phyloP scores from a whole-genome alignment of 1,140 invertebrate genomes.

The Thaumetopoea pityocampa region DNA sequence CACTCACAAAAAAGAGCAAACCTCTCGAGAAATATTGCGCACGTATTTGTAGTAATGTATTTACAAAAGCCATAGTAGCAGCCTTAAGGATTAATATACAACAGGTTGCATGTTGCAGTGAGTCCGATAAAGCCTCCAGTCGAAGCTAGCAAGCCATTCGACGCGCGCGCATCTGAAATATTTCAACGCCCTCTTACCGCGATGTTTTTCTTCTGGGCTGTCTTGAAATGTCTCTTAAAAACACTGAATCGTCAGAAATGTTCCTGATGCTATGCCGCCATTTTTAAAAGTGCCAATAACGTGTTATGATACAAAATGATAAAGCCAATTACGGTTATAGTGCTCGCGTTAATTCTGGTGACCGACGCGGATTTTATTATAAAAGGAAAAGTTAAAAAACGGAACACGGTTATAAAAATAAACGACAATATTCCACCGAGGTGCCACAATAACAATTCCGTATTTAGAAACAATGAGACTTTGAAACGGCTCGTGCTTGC shows the following conservation, averaged over 20 bases:
- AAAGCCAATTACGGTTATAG: conserved; percentile 19
- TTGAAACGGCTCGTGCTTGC: conserved; percentile 49
- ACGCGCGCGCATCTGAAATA: conserved; percentile 54
- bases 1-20: no score
- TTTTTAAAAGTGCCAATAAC: conserved; percentile 9
- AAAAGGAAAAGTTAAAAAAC: conserved; percentile 61
- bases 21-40: conserved; percentile 15
- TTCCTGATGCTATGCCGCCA: conserved; percentile 14
- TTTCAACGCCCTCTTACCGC: conserved; percentile 2
- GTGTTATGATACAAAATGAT: conserved; percentile 31
- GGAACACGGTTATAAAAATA: conserved; percentile 60
- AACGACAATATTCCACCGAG: conserved; percentile 42
- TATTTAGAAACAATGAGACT: conserved; percentile 59
- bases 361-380: conserved; percentile 42
- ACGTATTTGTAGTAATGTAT: conserved; percentile 31
- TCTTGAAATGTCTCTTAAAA: no score
- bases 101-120: conserved; percentile 55
- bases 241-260: background rate
- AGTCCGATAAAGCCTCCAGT: conserved; percentile 62
- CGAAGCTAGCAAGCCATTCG: conserved; percentile 45
- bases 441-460: conserved; percentile 51
- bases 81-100: conserved; percentile 58
- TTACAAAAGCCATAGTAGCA: conserved; percentile 41
- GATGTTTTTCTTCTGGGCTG: conserved; percentile 10
- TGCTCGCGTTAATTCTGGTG: conserved; percentile 27